phyloP scores from a whole-genome alignment of 2,797 vertebrate species.

The Rhadinocentrus ornatus region DNA sequence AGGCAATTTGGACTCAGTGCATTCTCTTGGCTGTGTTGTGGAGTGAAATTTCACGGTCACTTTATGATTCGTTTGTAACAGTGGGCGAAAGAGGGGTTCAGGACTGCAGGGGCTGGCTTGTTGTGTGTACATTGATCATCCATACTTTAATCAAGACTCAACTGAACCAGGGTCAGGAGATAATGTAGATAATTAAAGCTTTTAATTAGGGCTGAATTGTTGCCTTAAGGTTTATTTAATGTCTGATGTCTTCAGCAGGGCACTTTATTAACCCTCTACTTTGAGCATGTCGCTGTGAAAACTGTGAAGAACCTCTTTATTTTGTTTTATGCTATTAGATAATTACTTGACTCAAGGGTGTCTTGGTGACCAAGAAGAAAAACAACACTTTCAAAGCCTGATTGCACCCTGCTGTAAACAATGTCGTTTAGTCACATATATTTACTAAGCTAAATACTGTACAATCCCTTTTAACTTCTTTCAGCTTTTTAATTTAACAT shows the following conservation, averaged over 20 bases:
- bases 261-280: conserved; percentile 64
- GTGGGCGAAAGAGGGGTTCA: conserved; percentile 13
- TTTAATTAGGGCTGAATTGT: conserved; percentile 55
- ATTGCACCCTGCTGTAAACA: neutral
- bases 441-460: neutral
- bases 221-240: conserved; percentile 51
- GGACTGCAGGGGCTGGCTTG: conserved; percentile 29
- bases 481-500: neutral
- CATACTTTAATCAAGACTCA: conserved; percentile 63
- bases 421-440: neutral
- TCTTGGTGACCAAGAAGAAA: conserved; percentile 13
- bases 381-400: conserved; percentile 9
- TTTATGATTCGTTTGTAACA: conserved; percentile 47
- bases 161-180: conserved; percentile 55
- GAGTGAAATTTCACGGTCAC: conserved; percentile 38
- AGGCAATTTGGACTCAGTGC: conserved; percentile 36
- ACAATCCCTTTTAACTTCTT: neutral
- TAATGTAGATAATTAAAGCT: conserved; percentile 65
- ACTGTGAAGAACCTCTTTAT: conserved; percentile 36
- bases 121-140: conserved; percentile 35
- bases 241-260: conserved; percentile 49
- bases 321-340: conserved; percentile 29
- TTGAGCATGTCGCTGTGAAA: conserved; percentile 33
- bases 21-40: conserved; percentile 38
- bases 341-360: conserved; percentile 32